These are phyloP conservation scores for Nycticorax nycticorax DNA, from an alignment of 2,113 vertebrate genomes.

Conservation along the genomic window DNA sequence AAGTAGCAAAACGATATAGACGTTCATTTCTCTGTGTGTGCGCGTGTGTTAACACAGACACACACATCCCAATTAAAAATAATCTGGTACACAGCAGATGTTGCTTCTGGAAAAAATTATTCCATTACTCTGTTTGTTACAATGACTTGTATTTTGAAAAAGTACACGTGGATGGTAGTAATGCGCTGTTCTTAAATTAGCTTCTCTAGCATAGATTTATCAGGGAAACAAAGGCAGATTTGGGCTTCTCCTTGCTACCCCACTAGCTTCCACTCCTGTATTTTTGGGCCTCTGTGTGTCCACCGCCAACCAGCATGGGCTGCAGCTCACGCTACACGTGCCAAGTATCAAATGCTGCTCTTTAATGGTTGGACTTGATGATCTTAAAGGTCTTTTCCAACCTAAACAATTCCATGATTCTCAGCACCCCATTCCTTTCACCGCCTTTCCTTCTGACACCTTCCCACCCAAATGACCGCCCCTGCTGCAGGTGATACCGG, in stretches of 20 bases:
- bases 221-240: background rate
- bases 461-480: accelerated
- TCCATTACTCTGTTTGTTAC: background rate
- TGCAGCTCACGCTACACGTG: background rate
- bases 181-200: background rate
- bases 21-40: accelerated
- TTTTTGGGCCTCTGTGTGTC: background rate
- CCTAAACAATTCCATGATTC: background rate
- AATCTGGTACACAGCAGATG: background rate
- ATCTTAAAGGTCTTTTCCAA: no score
- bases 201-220: background rate
- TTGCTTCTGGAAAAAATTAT: background rate
- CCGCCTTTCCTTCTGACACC: no score
- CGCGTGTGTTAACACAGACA: background rate
- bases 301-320: accelerated
- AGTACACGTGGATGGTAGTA: background rate
- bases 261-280: accelerated
- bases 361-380: no score
- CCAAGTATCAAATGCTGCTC: background rate
- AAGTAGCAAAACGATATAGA: background rate
- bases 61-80: background rate
- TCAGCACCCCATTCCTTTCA: background rate
- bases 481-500: accelerated
- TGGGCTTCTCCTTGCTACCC: background rate
- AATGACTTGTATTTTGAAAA: background rate